Evolutionary conservation across 2,888 invertebrate genomes (phyloP), one percentile per base, ranked within the genome.

Genomic region (Catonia carolina): DNA sequence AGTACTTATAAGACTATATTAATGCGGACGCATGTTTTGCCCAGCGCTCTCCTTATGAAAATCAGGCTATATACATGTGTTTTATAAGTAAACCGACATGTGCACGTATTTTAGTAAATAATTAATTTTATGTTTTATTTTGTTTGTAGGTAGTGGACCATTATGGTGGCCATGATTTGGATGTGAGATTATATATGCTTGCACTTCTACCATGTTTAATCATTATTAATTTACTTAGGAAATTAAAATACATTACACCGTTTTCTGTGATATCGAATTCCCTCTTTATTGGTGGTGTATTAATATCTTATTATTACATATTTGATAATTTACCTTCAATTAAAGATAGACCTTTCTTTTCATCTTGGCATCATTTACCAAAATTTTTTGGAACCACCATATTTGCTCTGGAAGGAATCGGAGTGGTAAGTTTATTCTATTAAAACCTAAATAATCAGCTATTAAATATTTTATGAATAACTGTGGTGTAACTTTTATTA

Each of bases 381-480:
- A 73, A 93, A 12, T 94, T 85, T 70, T 89, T 94, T 69, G 94
- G 95, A 1, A 94, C 93, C 0, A 89, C 90, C 2, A 77, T 96
- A 56, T 96, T 93, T 72, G 90, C 95, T 0, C 79, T 95, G 65
- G 95, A 86, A 65, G 85, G 86, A 1, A 85, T 86, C 35, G 86
- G 86, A 23, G 85, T 86, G 74, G 86, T 86, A 69, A 78, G 84
- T 76, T 33, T 23, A 8, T 23, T 33, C 8, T 33, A 33, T 10
- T 8, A 12, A 20, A 5, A 41, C 4, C 17, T 2, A 15, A 17
- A 41, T 22, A 41, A 15, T 39, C n/a, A n/a, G n/a, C n/a, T n/a
- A n/a, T n/a, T n/a, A n/a, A n/a, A n/a, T n/a, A n/a, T n/a, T n/a
- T n/a, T n/a, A n/a, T n/a, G n/a, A n/a, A n/a, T n/a, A n/a, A n/a